These are phyloP conservation scores for Cryptotermes secundus DNA, from an alignment of 1,140 invertebrate species.

Conservation along the genomic window DNA sequence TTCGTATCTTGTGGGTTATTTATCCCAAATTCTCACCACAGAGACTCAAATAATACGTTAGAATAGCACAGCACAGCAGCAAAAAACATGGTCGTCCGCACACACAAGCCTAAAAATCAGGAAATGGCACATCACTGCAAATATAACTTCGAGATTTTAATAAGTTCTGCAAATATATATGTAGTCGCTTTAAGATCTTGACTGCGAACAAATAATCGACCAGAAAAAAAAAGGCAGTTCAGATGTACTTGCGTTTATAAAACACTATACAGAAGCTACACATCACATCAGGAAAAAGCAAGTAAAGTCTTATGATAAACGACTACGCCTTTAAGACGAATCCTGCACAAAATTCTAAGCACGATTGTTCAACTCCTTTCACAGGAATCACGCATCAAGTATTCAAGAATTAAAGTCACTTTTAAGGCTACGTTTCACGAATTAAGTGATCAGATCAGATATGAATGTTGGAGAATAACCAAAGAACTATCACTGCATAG, in stretches of 20 bases:
- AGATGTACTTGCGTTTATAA: too few relatives aligned
- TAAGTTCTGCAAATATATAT: not conserved
- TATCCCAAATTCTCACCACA: not conserved
- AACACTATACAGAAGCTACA: too few relatives aligned
- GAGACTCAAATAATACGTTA: not conserved
- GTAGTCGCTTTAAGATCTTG: not conserved
- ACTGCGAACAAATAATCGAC: not conserved
- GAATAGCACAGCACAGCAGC: not conserved
- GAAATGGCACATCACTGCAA: not conserved
- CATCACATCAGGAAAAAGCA: too few relatives aligned
- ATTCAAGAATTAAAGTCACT: not conserved
- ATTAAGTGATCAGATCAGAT: not conserved
- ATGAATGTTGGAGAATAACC: slow-evolving; percentile 2
- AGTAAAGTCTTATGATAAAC: too few relatives aligned
- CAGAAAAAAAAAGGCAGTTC: not conserved
- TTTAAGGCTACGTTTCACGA: not conserved
- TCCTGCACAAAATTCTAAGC: not conserved
- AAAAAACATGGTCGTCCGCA: not conserved
- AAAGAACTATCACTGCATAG: not conserved
- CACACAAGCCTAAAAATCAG: not conserved
- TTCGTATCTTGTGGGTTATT: not conserved
- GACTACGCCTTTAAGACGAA: too few relatives aligned
- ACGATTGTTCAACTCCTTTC: not conserved
- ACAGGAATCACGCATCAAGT: not conserved
- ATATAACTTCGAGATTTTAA: not conserved